Evolutionary conservation across 1,140 invertebrate species (phyloP).

Genomic region (Aethina tumida): DNA sequence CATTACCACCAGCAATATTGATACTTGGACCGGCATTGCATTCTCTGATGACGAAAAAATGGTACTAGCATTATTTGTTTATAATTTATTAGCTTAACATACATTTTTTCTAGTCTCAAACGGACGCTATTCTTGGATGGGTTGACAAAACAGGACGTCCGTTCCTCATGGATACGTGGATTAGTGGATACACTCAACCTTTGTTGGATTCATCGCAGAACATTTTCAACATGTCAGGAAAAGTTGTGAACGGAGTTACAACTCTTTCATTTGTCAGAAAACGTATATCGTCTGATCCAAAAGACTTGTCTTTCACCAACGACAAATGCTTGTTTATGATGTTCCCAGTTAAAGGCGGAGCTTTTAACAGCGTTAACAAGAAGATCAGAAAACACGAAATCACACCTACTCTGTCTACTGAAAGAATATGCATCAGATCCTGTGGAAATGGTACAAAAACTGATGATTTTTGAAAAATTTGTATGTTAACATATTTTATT

Average conservation of each 20-base stretch:
- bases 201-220: conserved; percentile 68
- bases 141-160: conserved; percentile 66
- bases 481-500: conserved; percentile 7
- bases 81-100: conserved; percentile 2
- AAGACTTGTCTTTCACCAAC: conserved; percentile 76
- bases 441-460: conserved; percentile 48
- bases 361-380: conserved; percentile 73
- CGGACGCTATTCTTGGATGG: conserved; percentile 80
- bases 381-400: conserved; percentile 73
- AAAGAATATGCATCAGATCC: conserved; percentile 74
- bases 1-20: conserved; percentile 69
- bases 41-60: conserved; percentile 82
- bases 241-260: conserved; percentile 63
- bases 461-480: conserved; percentile 3
- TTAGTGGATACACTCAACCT: conserved; percentile 66
- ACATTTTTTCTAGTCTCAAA: conserved; percentile 49
- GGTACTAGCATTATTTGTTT: conserved; percentile 41
- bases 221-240: conserved; percentile 58
- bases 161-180: conserved; percentile 84
- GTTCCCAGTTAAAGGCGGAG: conserved; percentile 78
- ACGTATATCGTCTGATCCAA: conserved; percentile 64
- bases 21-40: conserved; percentile 89
- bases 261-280: conserved; percentile 73
- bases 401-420: conserved; percentile 65
- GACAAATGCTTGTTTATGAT: conserved; percentile 78